Evolutionary conservation across 2,888 invertebrate genomes (phyloP), one percentile per base, ranked within the genome.

Genomic region (Agelastica alni): DNA sequence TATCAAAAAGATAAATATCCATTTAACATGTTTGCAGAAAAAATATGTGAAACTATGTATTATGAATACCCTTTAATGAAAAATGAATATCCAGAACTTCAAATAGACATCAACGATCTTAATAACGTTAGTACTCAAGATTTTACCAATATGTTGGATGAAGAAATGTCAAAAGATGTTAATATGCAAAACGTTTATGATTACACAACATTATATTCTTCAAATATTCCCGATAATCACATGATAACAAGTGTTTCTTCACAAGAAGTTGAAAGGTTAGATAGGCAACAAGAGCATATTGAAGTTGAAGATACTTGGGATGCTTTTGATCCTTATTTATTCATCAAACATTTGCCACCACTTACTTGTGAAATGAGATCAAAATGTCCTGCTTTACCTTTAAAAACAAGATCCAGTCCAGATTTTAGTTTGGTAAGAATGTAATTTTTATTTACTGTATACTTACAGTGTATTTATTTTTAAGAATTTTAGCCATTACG

Each of bases 391-490:
- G 96, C 96, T 1, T 78, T 96, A 52, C 96, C 96, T 0, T 80
- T 96, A 32, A 93, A 93, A 74, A 96, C 96, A 0, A 79, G 96
- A 43, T 93, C 93, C 69, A 92, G 93, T 67, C 96, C 96, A 0
- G 92, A 94, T 73, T 95, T 94, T 64, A 96, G 96, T 77, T 79
- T 96, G 76, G 93, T 92, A 70, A 81, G 85, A 79, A 20, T 16
- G 31, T 34, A 2, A 1, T 31, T 49, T 26, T 43, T 7, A 18
- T 41, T 22, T 28, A n/a, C n/a, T n/a, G n/a, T n/a, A n/a, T n/a
- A n/a, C n/a, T n/a, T n/a, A n/a, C n/a, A n/a, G n/a, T n/a, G n/a
- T n/a, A n/a, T n/a, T n/a, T n/a, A n/a, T n/a, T n/a, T n/a, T n/a
- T n/a, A n/a, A n/a, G n/a, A n/a, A n/a, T n/a, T n/a, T n/a, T n/a